Percentiles rank a stretch among this genome's conserved stretches.
Evolutionary conservation across 2,888 invertebrate species (phyloP).

Genomic region (Spicauda simplicius): DNA sequence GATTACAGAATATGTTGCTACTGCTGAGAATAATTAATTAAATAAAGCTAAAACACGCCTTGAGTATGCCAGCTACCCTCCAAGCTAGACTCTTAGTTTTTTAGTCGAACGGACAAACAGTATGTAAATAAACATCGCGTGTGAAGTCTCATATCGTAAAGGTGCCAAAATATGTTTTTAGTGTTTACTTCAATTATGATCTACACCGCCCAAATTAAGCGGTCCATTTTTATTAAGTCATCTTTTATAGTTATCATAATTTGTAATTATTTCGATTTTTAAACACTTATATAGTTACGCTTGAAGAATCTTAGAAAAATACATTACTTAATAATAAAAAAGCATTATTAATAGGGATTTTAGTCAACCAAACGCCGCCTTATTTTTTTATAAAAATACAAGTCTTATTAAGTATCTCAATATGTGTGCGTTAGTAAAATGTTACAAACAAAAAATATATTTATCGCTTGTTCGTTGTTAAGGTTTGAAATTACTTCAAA

Average conservation of each 20-base stretch:
- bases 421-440: neutral
- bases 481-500: neutral
- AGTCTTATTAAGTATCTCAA: neutral
- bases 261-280: conserved; percentile 1
- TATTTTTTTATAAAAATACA: neutral
- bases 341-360: neutral
- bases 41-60: too few relatives aligned
- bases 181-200: conserved; percentile 14
- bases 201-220: conserved; percentile 7
- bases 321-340: neutral
- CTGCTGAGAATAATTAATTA: too few relatives aligned
- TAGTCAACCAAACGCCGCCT: conserved; percentile 21
- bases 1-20: too few relatives aligned
- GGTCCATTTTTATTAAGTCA: conserved; percentile 12
- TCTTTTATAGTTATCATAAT: conserved; percentile 8
- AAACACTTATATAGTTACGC: conserved; percentile 35
- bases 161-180: conserved; percentile 34
- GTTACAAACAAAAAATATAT: neutral
- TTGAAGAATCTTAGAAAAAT: conserved; percentile 7
- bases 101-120: too few relatives aligned
- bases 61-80: too few relatives aligned
- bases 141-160: conserved; percentile 11
- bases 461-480: neutral
- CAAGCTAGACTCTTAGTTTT: too few relatives aligned
- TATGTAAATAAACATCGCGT: neutral